phyloP scores from a whole-genome alignment of 1,140 invertebrate species.

The Macrocentrus cingulum region DNA sequence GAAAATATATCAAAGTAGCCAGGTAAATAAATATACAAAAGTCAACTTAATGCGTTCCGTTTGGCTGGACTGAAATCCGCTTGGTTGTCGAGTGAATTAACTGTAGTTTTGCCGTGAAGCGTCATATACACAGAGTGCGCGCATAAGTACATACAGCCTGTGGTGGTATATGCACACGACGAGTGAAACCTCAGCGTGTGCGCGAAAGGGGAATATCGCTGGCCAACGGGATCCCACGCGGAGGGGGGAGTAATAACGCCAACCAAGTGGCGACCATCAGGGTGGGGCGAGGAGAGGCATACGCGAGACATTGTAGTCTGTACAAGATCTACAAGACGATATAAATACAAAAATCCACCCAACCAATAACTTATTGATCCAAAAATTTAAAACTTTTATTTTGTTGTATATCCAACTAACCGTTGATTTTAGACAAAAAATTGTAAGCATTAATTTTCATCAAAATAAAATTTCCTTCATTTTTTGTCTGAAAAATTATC shows the following conservation, averaged over 20 bases:
- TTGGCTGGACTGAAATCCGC: background rate
- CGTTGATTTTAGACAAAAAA: too few relatives aligned
- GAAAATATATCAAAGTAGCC: too few relatives aligned
- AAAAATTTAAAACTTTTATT: too few relatives aligned
- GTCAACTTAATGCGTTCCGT: too few relatives aligned
- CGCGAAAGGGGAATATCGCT: background rate
- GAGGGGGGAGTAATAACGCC: background rate
- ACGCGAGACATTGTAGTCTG: too few relatives aligned
- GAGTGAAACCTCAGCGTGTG: conserved; percentile 5
- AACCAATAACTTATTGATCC: too few relatives aligned
- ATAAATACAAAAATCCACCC: background rate
- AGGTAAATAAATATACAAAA: too few relatives aligned
- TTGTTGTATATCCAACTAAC: too few relatives aligned
- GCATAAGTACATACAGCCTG: background rate
- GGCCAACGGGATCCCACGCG: conserved; percentile 8
- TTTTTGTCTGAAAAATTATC: too few relatives aligned
- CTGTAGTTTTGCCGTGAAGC: conserved; percentile 18
- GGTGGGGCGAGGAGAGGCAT: background rate
- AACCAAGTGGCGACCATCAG: conserved; percentile 1
- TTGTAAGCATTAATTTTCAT: too few relatives aligned
- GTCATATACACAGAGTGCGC: background rate
- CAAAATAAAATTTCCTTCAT: too few relatives aligned
- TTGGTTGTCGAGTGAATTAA: conserved; percentile 11
- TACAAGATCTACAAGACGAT: too few relatives aligned
- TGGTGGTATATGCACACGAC: conserved; percentile 3